phyloP scores from a whole-genome alignment of 2,797 vertebrate genomes.

The Saguinus oedipus region DNA sequence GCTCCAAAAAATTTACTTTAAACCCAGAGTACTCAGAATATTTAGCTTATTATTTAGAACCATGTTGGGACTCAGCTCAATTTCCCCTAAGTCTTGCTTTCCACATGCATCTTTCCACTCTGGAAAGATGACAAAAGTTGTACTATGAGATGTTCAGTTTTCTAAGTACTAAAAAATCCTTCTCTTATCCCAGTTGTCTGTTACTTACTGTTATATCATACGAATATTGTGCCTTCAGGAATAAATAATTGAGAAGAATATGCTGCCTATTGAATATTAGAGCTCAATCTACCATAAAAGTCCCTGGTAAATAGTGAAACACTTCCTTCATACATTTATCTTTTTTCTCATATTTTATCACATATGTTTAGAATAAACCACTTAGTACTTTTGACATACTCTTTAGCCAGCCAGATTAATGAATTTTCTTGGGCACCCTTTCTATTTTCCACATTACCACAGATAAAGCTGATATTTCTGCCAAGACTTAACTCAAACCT shows the following conservation, averaged over 20 bases:
- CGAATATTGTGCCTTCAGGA: background rate
- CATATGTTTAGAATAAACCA: background rate
- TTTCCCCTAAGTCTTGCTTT: background rate
- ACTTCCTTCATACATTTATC: background rate
- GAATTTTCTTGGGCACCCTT: background rate
- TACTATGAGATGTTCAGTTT: background rate
- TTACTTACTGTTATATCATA: background rate
- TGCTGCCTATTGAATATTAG: background rate
- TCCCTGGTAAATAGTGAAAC: background rate
- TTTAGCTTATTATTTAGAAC: background rate
- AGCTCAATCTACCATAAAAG: background rate
- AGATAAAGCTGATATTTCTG: background rate
- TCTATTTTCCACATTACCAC: background rate
- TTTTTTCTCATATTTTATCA: background rate
- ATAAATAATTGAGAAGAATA: background rate
- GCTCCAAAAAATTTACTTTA: background rate
- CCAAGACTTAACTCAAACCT: background rate
- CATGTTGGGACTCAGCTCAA: background rate
- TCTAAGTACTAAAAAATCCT: background rate
- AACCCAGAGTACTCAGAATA: background rate
- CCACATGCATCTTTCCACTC: background rate
- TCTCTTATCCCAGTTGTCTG: background rate
- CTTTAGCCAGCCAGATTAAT: background rate
- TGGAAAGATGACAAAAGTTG: background rate
- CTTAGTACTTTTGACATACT: background rate